Conservation (phyloP, 2,888 invertebrate genomes). For the Agonopterix heracliana region DNA sequence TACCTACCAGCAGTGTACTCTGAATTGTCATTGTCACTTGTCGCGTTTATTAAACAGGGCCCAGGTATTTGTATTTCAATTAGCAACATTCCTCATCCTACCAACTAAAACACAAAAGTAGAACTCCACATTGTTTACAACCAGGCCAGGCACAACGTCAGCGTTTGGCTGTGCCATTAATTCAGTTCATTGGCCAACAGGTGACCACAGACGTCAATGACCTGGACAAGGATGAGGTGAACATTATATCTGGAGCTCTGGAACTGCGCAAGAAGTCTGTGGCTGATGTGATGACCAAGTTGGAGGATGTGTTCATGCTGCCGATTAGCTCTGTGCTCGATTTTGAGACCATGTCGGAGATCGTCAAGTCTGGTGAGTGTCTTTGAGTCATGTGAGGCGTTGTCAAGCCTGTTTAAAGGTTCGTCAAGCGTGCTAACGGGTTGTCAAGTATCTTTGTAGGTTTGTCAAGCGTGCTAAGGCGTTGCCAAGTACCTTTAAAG, state of each 20-base stretch:
- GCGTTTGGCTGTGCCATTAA: neutral
- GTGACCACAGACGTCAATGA: constrained; percentile 93
- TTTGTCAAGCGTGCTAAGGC: neutral
- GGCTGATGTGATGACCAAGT: constrained; percentile 94
- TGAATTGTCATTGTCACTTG: too few relatives aligned
- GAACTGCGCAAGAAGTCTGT: constrained; percentile 81
- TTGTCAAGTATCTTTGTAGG: neutral
- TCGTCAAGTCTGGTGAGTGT: constrained; percentile 91
- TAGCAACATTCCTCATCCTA: too few relatives aligned
- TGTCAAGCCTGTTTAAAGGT: neutral
- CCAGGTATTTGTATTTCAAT: too few relatives aligned
- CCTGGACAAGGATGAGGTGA: constrained; percentile 94
- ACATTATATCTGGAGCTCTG: constrained; percentile 93
- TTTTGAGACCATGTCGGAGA: constrained; percentile 97
- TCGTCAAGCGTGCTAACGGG: neutral
- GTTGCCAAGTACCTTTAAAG: neutral
- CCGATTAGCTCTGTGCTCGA: constrained; percentile 92
- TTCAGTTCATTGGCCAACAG: constrained; percentile 48
- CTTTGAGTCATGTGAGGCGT: neutral
- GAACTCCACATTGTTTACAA: neutral
- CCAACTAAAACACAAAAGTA: neutral
- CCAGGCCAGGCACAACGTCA: neutral
- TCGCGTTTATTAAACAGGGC: too few relatives aligned
- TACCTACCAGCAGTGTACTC: too few relatives aligned
- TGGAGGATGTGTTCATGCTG: constrained; percentile 98